Percentiles rank a stretch among this genome's conserved stretches.
These are phyloP conservation scores for Epistrophe eligans DNA, from an alignment of 2,888 invertebrate species.

Conservation along the genomic window DNA sequence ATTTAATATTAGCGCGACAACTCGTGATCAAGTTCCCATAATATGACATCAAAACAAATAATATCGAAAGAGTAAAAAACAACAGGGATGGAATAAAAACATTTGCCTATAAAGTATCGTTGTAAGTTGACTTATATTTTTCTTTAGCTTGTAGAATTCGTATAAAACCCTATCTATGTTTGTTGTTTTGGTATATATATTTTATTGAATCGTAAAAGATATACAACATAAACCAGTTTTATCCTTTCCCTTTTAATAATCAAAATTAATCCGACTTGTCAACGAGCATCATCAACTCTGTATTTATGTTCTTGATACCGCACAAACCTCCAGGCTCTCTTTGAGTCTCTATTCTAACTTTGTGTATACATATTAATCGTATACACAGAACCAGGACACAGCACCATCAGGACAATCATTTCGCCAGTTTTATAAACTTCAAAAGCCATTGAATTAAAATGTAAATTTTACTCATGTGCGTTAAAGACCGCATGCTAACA, in stretches of 20 bases:
- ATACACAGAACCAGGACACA: conserved; percentile 11
- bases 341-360: conserved; percentile 15
- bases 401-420: background rate
- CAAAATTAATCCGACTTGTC: conserved; percentile 65
- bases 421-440: background rate
- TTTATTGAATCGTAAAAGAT: conserved; percentile 14
- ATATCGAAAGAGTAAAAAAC: background rate
- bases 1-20: too few relatives aligned
- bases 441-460: conserved; percentile 60
- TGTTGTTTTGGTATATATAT: background rate
- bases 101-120: background rate
- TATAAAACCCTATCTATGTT: background rate
- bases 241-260: conserved; percentile 65
- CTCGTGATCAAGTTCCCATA: too few relatives aligned
- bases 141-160: background rate
- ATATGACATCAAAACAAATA: background rate
- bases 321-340: conserved; percentile 8
- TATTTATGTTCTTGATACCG: conserved; percentile 54
- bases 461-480: conserved; percentile 55
- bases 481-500: conserved; percentile 34
- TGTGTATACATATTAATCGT: conserved; percentile 45
- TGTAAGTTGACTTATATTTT: background rate
- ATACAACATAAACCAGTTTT: conserved; percentile 1
- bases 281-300: conserved; percentile 61
- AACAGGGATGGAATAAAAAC: background rate